Conservation (phyloP, 2,797 vertebrate genomes). For the Anguilla marmorata region DNA sequence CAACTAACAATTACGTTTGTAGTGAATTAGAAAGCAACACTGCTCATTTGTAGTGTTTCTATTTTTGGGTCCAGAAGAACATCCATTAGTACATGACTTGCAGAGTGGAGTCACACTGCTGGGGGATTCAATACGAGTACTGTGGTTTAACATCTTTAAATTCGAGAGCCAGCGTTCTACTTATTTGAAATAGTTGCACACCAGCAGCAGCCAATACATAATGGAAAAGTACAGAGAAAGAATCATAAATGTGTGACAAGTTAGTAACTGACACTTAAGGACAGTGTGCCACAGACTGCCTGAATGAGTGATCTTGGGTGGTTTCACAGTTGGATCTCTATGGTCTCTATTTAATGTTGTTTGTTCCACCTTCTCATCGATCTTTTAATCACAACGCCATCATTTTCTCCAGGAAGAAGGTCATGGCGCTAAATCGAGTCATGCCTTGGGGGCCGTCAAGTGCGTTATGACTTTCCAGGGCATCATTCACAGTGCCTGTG, state of each 20-base stretch:
- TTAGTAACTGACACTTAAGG: neutral
- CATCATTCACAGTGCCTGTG: neutral
- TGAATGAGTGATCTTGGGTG: neutral
- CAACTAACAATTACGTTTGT: neutral
- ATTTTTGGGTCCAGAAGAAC: neutral
- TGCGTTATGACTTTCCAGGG: neutral
- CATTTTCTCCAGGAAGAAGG: constrained; percentile 51
- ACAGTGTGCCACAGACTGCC: neutral
- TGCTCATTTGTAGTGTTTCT: neutral
- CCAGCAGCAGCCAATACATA: neutral
- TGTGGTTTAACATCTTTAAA: neutral
- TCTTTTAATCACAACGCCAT: constrained; percentile 44
- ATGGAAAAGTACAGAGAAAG: neutral
- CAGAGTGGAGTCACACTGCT: neutral
- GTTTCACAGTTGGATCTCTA: constrained; percentile 28
- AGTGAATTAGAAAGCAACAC: neutral
- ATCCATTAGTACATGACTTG: neutral
- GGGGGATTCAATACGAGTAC: too few relatives aligned
- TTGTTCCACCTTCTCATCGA: constrained; percentile 40
- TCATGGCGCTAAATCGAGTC: constrained; percentile 54
- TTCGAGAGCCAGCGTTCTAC: neutral
- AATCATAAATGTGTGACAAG: neutral
- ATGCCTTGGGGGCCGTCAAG: neutral
- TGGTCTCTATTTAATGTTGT: constrained; percentile 30
- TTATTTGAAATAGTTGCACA: neutral